Conservation (phyloP, 2,113 vertebrate species). For the Anhinga anhinga region DNA sequence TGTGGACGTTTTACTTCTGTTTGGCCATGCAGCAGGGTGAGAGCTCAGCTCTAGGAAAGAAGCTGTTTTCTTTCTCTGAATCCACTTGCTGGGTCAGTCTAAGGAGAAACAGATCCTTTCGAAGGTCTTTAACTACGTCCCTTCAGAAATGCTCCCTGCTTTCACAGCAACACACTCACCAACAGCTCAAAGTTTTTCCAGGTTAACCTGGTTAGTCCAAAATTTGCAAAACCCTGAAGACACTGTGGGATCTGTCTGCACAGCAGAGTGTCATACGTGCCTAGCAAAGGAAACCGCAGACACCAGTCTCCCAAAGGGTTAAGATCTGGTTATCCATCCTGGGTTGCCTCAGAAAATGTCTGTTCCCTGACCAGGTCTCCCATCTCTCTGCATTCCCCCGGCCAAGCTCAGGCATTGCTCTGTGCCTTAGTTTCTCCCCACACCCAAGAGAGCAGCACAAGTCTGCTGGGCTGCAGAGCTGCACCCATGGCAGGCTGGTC, state of each 20-base stretch:
- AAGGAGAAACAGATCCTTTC: not conserved
- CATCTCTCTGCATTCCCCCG: not conserved
- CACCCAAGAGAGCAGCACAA: not conserved
- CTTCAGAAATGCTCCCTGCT: not conserved
- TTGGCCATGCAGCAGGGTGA: not conserved
- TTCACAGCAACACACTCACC: not conserved
- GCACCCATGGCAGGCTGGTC: not conserved
- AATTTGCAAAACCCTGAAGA: not conserved
- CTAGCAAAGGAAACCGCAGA: not conserved
- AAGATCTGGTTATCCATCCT: not conserved
- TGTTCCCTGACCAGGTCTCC: not conserved
- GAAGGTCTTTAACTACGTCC: not conserved
- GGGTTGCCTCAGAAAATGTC: not conserved
- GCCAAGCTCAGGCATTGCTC: not conserved
- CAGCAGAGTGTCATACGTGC: not conserved
- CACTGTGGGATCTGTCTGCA: not conserved
- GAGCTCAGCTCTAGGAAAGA: not conserved
- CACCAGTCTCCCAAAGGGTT: not conserved
- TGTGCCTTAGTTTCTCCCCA: not conserved
- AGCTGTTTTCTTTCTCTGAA: not conserved
- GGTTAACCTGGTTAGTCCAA: not conserved
- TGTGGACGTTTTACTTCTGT: not conserved
- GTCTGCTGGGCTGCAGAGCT: not conserved
- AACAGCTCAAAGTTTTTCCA: not conserved
- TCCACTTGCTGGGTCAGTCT: not conserved